Conservation (phyloP, 2,113 vertebrate genomes). For the Albula glossodonta region DNA sequence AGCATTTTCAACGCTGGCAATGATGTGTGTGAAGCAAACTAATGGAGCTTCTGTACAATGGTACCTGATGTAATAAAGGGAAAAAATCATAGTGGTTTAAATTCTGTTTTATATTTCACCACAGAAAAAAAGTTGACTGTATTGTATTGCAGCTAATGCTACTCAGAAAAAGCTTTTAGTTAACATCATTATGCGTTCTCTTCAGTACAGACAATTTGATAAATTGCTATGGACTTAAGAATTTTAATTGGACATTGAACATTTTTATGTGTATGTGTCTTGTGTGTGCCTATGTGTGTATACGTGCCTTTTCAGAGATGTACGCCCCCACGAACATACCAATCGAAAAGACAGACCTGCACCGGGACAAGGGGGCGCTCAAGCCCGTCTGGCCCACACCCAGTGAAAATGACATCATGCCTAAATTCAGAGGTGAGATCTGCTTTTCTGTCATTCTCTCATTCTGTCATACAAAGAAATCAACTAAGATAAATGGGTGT, state of each 20-base stretch:
- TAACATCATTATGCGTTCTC: not conserved
- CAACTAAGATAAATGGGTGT: not conserved
- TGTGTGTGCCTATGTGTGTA: not conserved
- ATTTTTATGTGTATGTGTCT: not conserved
- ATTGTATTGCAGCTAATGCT: not conserved
- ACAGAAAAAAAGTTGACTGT: not conserved
- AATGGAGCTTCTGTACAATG: not conserved
- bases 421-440: conserved; percentile 76
- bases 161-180: not conserved
- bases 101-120: not conserved
- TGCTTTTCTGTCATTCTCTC: not conserved
- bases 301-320: conserved; percentile 65
- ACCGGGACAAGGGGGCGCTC: conserved; percentile 64
- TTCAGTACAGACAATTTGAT: not conserved
- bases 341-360: conserved; percentile 85
- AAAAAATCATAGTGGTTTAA: not conserved
- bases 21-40: not conserved
- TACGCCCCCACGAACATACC: conserved; percentile 85
- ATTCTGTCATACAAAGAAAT: not conserved
- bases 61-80: not conserved
- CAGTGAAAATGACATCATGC: conserved; percentile 80
- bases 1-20: not conserved
- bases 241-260: no score
- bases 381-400: conserved; percentile 77
- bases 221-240: no score